Percentiles rank a stretch among this genome's conserved stretches.
Conservation (phyloP, 2,888 invertebrate genomes). For the Automeris io region DNA sequence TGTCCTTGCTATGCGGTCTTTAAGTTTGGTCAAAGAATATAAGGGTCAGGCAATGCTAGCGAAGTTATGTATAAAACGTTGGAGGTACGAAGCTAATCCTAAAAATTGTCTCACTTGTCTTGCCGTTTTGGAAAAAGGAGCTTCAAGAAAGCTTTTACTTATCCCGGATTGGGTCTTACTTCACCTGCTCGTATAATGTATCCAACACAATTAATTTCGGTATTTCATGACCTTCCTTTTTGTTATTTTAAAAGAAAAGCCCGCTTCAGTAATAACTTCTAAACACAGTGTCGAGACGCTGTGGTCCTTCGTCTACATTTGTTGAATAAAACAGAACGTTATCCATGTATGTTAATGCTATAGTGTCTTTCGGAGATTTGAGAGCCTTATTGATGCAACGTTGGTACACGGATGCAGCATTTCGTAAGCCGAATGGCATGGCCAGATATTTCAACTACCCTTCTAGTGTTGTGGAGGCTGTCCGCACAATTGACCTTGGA, state of each 20-base stretch:
- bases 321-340: constrained; percentile 23
- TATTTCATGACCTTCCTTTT: constrained; percentile 24
- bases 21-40: constrained; percentile 22
- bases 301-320: constrained; percentile 14
- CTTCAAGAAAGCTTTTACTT: constrained; percentile 23
- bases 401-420: constrained; percentile 19
- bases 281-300: constrained; percentile 18
- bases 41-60: constrained; percentile 16
- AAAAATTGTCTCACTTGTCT: constrained; percentile 22
- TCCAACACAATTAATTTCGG: constrained; percentile 23
- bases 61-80: constrained; percentile 15
- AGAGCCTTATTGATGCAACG: constrained; percentile 8
- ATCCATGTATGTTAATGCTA: constrained; percentile 25
- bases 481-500: constrained; percentile 21
- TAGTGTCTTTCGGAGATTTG: constrained; percentile 5
- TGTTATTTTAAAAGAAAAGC: constrained; percentile 24
- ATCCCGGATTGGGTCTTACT: constrained; percentile 23
- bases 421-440: constrained; percentile 27
- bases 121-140: constrained; percentile 19
- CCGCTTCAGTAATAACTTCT: constrained; percentile 16
- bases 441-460: constrained; percentile 24
- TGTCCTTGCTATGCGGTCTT: constrained; percentile 18
- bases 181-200: constrained; percentile 20
- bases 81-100: constrained; percentile 15
- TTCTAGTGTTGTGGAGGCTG: constrained; percentile 27